Evolutionary conservation across 2,113 vertebrate genomes (phyloP), one percentile per base, ranked within the genome.

Genomic region (Argyrosomus japonicus): DNA sequence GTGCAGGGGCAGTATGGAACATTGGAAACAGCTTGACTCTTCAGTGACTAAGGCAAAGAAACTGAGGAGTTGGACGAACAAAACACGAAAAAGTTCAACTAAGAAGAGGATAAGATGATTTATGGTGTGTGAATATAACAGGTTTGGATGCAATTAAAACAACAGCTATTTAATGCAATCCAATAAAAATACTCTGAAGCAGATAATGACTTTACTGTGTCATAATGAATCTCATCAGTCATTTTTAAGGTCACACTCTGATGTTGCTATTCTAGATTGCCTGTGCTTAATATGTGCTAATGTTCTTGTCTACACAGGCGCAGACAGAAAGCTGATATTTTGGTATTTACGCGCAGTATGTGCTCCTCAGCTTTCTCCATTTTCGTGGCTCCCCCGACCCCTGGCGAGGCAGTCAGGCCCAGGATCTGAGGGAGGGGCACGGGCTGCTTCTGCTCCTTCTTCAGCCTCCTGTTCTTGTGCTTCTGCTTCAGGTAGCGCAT

Each of bases 401-500:
- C 98, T 0, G 97, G 98, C 27, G 98, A 98, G 40, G 97, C 98
- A 29, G 98, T 99, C 67, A 99, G 94, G 81, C 97, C 98, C 61
- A 99, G 91, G 64, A 99, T 97, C 93, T 99, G 98, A 75, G 98
- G 97, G 36, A 98, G 94, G 40, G 91, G 81, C 53, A 90, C 32
- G 0, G 83, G 32, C 21, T 90, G 51, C 72, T 96, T 95, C 75
- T 95, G 92, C 91, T 94, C 92, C 93, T 99, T 97, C 50, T 68
- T 79, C 36, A 94, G 82, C 17, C 1, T 87, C 14, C 0, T 69
- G 78, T 99, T 99, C 84, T 88, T 95, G 71, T 94, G 87, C 81
- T 98, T 99, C 88, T 97, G 95, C 81, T 93, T 95, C 89, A 99
- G 90, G 87, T 97, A 99, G 48, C 96, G 96, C 80, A 96, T 95